Evolutionary conservation across 2,113 vertebrate species (phyloP).

Genomic region (Protomyctophum bolini): DNA sequence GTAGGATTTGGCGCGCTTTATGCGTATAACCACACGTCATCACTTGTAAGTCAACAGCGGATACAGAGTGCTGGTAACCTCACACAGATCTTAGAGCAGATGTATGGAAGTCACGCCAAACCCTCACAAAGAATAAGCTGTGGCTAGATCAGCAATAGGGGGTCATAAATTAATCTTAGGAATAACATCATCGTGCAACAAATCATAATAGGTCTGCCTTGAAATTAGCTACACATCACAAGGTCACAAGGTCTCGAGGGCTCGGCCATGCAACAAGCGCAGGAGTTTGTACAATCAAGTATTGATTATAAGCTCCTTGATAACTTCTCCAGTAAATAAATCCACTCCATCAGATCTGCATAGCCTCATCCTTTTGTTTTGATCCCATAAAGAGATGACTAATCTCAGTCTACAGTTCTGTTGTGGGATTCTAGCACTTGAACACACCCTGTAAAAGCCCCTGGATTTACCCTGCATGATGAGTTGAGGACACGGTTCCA

Average conservation of each 20-base stretch:
- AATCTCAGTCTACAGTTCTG: constrained; percentile 8
- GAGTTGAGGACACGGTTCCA: too few relatives aligned
- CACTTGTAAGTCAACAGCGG: constrained; percentile 30
- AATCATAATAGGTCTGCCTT: constrained; percentile 40
- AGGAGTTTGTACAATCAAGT: neutral
- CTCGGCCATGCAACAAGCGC: constrained; percentile 16
- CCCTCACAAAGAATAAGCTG: constrained; percentile 25
- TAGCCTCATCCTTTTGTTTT: too few relatives aligned
- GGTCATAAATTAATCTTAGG: constrained; percentile 32
- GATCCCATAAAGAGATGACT: too few relatives aligned
- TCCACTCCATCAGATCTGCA: too few relatives aligned
- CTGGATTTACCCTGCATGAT: too few relatives aligned
- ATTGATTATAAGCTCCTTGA: too few relatives aligned
- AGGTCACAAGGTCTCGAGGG: constrained; percentile 9
- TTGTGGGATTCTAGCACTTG: neutral
- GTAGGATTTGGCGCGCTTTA: neutral
- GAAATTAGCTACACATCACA: constrained; percentile 22
- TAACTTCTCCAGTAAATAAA: too few relatives aligned
- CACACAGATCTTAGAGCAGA: constrained; percentile 38
- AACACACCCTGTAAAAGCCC: too few relatives aligned
- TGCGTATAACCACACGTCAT: neutral
- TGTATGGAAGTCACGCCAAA: constrained; percentile 51
- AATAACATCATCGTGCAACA: constrained; percentile 34
- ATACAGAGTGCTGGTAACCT: constrained; percentile 26
- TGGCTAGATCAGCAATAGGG: constrained; percentile 35